Conservation (phyloP, 2,797 vertebrate genomes). For the Eleutherodactylus coqui region DNA sequence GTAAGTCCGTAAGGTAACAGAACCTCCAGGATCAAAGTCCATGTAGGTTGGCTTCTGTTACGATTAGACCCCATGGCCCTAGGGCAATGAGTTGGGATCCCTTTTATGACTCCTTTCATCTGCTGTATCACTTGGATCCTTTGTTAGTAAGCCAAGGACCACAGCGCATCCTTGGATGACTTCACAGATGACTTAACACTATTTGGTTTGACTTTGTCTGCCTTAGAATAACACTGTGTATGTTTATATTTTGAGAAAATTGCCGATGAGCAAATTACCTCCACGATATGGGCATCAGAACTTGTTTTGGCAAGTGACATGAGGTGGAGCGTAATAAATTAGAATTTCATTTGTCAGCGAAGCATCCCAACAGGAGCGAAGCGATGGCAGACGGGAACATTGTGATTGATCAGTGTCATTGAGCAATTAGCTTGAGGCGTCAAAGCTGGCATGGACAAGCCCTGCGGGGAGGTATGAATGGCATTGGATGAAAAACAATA, state of each 20-base stretch:
- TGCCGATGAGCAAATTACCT: neutral
- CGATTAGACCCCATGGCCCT: neutral
- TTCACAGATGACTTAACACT: neutral
- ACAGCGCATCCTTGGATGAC: constrained; percentile 1
- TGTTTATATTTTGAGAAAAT: constrained; percentile 3
- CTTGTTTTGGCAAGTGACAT: constrained; percentile 42
- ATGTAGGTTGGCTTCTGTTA: neutral
- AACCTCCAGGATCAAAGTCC: neutral
- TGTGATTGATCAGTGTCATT: constrained; percentile 10
- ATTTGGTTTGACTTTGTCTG: neutral
- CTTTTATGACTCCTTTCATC: neutral
- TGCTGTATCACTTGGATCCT: neutral
- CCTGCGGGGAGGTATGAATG: constrained; percentile 9
- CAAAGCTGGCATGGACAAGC: neutral
- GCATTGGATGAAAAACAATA: constrained; percentile 31
- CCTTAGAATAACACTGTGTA: neutral
- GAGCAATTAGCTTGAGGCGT: neutral
- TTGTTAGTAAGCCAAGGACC: neutral
- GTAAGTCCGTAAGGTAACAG: neutral
- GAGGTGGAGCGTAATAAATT: constrained; percentile 1
- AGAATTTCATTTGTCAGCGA: neutral
- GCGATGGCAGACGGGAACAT: constrained; percentile 13
- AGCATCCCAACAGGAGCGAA: neutral
- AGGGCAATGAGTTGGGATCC: neutral
- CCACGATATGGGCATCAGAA: neutral